phyloP scores from a whole-genome alignment of 2,888 invertebrate genomes.

The Drosophila pegasa region DNA sequence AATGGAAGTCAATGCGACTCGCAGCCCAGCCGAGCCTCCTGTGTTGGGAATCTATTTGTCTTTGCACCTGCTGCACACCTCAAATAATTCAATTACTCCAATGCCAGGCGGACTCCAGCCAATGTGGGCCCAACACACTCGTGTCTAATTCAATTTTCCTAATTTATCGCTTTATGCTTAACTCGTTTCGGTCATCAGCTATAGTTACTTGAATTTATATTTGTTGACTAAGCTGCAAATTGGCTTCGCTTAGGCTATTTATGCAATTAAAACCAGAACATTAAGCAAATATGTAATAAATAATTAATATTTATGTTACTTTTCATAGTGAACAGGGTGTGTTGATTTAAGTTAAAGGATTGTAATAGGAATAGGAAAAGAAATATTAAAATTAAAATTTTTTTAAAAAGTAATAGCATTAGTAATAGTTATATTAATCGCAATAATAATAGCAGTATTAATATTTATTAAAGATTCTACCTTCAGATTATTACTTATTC shows the following conservation, averaged over 20 bases:
- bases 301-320: neutral
- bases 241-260: neutral
- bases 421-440: too few species aligned
- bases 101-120: neutral
- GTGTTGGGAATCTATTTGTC: neutral
- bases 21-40: neutral
- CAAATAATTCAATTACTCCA: slow-evolving; percentile 1
- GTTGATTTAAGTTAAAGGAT: neutral
- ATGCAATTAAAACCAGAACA: neutral
- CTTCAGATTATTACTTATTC: too few species aligned
- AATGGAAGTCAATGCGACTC: neutral
- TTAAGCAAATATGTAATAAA: too few species aligned
- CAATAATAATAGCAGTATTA: too few species aligned
- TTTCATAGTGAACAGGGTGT: neutral
- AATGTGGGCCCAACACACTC: neutral
- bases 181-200: neutral
- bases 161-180: neutral
- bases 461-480: too few species aligned
- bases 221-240: neutral
- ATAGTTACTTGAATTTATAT: neutral
- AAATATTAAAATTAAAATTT: too few species aligned
- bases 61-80: slow-evolving; percentile 2
- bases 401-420: too few species aligned
- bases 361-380: too few species aligned
- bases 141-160: neutral